Evolutionary conservation across 2,797 vertebrate genomes (phyloP), one percentile per base, ranked within the genome.

Genomic region (Aulostomus chinensis): DNA sequence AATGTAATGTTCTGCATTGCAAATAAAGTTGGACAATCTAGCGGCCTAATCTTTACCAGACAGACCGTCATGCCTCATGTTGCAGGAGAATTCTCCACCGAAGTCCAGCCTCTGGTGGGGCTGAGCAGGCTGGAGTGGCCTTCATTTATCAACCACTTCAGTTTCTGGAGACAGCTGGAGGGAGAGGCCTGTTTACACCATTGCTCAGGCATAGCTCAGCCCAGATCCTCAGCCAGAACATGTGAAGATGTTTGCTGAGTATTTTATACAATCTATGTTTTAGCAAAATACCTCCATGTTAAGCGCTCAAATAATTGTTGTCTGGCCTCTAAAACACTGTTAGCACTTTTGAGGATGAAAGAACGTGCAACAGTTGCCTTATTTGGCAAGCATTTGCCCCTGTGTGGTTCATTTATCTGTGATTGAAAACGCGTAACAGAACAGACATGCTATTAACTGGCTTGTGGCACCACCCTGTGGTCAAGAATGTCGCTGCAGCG

Each of bases 81-180:
- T 15, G 52, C 52, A 28, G 26, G 55, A 65, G 58, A 34, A 39
- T 54, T 46, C 67, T 49, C 50, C 28, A 53, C 29, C 21, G 46
- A 10, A 58, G 32, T 40, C 28, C 2, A 3, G 11, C 33, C 73
- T 38, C 53, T 34, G 49, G 40, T 51, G 17, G 45, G 39, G 49
- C 28, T 56, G 69, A 67, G 66, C 68, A 62, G 50, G 20, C 34
- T 62, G 64, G 57, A 80, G 76, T 73, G 73, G 73, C 58, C 56
- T 69, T 78, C 68, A 70, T 88, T 85, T 81, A 87, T 87, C 84
- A 86, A 68, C 47, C 78, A 68, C 83, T 87, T 81, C 46, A 81
- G 45, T 31, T 72, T 31, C 47, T 66, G 77, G 69, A 73, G 82
- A 83, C 78, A 81, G 71, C 73, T 73, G 74, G 35, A 34, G 58